Evolutionary conservation across 2,113 vertebrate genomes (phyloP).

Genomic region (Gnathonemus longibarbis): DNA sequence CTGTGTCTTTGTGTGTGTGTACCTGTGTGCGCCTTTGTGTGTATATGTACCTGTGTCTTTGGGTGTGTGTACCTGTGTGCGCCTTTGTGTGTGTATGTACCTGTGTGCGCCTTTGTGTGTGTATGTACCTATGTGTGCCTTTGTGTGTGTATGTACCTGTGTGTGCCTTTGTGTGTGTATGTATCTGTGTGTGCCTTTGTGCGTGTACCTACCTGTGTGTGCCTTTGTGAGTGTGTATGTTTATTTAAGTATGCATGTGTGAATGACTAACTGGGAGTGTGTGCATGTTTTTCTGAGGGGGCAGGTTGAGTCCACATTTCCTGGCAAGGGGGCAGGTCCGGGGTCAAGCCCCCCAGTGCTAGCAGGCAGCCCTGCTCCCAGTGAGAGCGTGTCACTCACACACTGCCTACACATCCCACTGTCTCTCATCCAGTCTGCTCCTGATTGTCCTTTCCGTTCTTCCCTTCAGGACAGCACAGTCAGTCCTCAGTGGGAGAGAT

Average conservation of each 20-base stretch:
- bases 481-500: conserved; percentile 30
- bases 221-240: neutral
- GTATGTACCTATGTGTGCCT: too few species aligned
- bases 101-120: neutral
- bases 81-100: too few species aligned
- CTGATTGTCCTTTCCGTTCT: conserved; percentile 43
- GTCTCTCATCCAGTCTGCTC: conserved; percentile 49
- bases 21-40: too few species aligned
- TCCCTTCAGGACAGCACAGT: conserved; percentile 38
- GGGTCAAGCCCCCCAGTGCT: neutral
- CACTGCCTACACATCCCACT: conserved; percentile 17
- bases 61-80: too few species aligned
- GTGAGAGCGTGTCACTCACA: neutral
- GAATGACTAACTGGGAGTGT: neutral
- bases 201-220: neutral
- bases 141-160: neutral
- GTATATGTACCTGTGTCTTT: too few species aligned
- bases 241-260: neutral
- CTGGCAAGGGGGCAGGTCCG: neutral
- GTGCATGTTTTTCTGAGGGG: neutral
- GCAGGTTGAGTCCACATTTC: neutral
- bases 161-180: neutral
- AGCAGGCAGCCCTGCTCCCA: neutral
- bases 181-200: too few species aligned
- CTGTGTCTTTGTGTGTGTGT: too few species aligned